Percentiles rank a stretch among this genome's conserved stretches.
Evolutionary conservation across 2,113 vertebrate genomes (phyloP).

Genomic region (Regulus satrapa): DNA sequence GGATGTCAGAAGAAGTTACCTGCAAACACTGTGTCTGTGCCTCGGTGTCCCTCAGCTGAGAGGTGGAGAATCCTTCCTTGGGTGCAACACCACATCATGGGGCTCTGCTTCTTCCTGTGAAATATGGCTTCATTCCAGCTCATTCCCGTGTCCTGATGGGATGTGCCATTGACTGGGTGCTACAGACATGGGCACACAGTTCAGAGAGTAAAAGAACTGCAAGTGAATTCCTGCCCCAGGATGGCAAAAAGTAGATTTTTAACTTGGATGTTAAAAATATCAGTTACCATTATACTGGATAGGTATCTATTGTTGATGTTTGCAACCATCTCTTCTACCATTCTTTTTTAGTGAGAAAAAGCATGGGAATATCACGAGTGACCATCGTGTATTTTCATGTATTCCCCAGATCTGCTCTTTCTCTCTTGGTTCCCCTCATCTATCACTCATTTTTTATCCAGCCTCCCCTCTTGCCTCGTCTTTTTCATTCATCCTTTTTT

Average conservation of each 20-base stretch:
- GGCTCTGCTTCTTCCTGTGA: neutral
- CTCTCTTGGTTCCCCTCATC: neutral
- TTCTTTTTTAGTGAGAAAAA: neutral
- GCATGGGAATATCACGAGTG: neutral
- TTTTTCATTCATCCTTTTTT: neutral
- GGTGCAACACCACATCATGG: fast-evolving
- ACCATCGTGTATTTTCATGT: neutral
- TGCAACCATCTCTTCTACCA: neutral
- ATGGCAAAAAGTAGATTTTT: neutral
- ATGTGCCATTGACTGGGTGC: neutral
- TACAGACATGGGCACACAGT: neutral
- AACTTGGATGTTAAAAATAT: neutral
- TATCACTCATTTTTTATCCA: neutral
- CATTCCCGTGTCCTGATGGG: neutral
- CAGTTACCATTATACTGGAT: neutral
- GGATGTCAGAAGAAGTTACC: neutral
- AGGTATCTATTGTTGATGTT: neutral
- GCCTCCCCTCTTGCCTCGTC: neutral
- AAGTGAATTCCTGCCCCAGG: neutral
- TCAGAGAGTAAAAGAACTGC: neutral
- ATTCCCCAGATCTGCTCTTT: neutral
- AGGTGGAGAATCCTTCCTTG: neutral
- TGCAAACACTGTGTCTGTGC: neutral
- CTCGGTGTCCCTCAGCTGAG: fast-evolving
- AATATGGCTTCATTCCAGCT: neutral